These are phyloP conservation scores for Notodonta ziczac DNA, from an alignment of 2,888 invertebrate species.

Conservation along the genomic window DNA sequence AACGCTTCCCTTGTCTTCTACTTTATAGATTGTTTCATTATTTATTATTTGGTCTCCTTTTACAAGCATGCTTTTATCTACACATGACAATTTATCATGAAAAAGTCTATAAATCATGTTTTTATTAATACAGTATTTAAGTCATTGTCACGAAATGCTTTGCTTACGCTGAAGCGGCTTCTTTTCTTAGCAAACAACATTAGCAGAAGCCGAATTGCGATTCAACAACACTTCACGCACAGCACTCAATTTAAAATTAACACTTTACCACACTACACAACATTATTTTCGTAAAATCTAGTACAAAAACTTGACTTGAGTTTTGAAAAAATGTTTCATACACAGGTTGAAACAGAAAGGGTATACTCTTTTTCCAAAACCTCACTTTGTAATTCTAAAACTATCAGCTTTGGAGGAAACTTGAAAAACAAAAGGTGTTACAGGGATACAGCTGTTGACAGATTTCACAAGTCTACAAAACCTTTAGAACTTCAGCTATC, in stretches of 20 bases:
- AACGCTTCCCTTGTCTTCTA: constrained; percentile 60
- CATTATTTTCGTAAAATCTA: constrained; percentile 51
- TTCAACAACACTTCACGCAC: constrained; percentile 34
- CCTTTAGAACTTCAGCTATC: too few relatives aligned
- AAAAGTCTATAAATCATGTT: constrained; percentile 61
- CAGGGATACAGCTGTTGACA: too few relatives aligned
- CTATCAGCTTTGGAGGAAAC: too few relatives aligned
- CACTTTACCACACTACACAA: constrained; percentile 21
- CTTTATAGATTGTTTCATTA: constrained; percentile 75
- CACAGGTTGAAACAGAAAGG: too few relatives aligned
- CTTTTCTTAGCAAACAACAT: constrained; percentile 56
- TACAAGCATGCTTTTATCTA: constrained; percentile 52
- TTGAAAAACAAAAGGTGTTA: too few relatives aligned
- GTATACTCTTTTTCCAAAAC: too few relatives aligned
- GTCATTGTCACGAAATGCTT: constrained; percentile 53
- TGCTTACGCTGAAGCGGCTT: constrained; percentile 79
- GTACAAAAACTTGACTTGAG: constrained; percentile 61
- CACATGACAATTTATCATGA: constrained; percentile 42
- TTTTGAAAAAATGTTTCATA: constrained; percentile 31
- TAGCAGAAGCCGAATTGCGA: constrained; percentile 15
- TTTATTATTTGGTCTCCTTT: constrained; percentile 37
- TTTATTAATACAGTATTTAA: constrained; percentile 16
- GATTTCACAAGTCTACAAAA: too few relatives aligned
- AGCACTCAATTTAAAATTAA: constrained; percentile 35
- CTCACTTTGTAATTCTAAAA: too few relatives aligned